These are phyloP conservation scores for Leuciscus waleckii DNA, from an alignment of 2,797 vertebrate species.

Conservation along the genomic window DNA sequence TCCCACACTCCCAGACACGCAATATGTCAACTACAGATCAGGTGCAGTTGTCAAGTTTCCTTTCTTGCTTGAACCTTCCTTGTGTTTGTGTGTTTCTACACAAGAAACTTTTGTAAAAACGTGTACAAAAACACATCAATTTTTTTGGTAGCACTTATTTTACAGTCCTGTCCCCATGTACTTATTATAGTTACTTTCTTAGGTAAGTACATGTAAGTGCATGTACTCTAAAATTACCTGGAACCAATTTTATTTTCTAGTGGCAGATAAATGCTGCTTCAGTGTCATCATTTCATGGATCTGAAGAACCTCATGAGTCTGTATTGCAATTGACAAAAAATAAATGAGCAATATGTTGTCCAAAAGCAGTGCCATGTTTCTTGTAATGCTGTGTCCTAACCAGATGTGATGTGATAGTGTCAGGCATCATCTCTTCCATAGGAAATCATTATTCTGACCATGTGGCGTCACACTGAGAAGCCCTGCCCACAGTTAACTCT, in stretches of 20 bases:
- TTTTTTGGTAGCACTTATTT: no score
- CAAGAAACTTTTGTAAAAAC: neutral
- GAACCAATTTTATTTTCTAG: neutral
- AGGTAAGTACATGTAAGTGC: no score
- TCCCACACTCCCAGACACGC: neutral
- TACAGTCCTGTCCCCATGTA: neutral
- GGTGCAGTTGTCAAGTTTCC: neutral
- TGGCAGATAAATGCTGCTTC: neutral
- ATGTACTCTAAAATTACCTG: no score
- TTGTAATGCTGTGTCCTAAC: neutral
- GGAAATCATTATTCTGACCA: neutral
- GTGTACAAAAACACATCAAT: neutral
- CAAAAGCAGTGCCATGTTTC: neutral
- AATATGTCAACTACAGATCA: constrained; percentile 15
- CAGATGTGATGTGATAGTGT: neutral
- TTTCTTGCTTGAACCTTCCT: neutral
- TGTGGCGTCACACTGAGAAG: neutral
- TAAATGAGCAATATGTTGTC: neutral
- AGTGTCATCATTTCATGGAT: neutral
- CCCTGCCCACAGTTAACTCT: neutral
- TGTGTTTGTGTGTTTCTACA: constrained; percentile 5
- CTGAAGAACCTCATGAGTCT: neutral
- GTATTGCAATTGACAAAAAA: neutral
- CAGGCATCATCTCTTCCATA: neutral
- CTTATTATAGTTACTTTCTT: neutral